phyloP scores from a whole-genome alignment of 2,888 invertebrate species.

The Catocala nupta region DNA sequence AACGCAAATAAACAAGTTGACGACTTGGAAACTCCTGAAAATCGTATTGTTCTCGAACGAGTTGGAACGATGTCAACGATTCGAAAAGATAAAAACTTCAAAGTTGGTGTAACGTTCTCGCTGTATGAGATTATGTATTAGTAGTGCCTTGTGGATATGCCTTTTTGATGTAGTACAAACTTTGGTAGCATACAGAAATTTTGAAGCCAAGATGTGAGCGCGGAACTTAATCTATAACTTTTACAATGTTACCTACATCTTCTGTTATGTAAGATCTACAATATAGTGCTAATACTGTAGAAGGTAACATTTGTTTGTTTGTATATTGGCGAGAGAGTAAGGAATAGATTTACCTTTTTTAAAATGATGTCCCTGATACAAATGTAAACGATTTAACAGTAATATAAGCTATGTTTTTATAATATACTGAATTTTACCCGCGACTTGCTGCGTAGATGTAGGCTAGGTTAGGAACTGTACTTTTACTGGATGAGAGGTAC shows the following conservation, averaged over 20 bases:
- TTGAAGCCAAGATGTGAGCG: background rate
- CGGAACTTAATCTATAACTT: background rate
- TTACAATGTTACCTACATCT: background rate
- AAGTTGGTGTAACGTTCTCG: slow-evolving; percentile 46
- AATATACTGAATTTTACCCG: too few species aligned
- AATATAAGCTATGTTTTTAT: too few species aligned
- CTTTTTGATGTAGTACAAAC: background rate
- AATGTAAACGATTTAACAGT: too few species aligned
- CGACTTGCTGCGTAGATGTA: too few species aligned
- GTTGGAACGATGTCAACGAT: slow-evolving; percentile 57
- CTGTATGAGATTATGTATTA: slow-evolving; percentile 14
- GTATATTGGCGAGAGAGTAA: too few species aligned
- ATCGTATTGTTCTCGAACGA: slow-evolving; percentile 55
- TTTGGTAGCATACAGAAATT: background rate
- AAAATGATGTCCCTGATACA: too few species aligned
- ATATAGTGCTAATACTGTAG: too few species aligned
- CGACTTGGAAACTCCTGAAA: slow-evolving; percentile 27
- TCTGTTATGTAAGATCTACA: too few species aligned
- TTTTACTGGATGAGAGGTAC: too few species aligned
- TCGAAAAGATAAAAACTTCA: slow-evolving; percentile 53
- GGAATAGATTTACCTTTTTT: too few species aligned
- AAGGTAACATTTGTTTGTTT: too few species aligned
- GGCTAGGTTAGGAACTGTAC: too few species aligned
- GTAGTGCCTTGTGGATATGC: slow-evolving; percentile 1
- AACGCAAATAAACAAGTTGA: slow-evolving; percentile 26